Evolutionary conservation across 2,113 vertebrate genomes (phyloP), one percentile per base, ranked within the genome.

Genomic region (Mormyrus lacerda): DNA sequence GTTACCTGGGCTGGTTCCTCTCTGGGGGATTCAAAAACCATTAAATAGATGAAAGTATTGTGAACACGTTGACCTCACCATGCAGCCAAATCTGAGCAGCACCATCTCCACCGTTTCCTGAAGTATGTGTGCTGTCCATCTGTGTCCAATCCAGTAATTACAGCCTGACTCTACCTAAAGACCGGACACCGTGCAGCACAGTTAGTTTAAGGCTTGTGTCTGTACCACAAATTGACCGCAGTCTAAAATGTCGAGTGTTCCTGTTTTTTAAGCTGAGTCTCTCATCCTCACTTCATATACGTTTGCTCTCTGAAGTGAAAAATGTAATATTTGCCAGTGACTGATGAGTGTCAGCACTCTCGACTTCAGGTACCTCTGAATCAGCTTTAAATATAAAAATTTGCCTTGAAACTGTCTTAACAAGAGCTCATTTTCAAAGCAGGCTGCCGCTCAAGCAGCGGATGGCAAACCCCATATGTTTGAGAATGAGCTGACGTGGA

Each of bases 111-210:
- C 93, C 94, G 91, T 92, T 93, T 86, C 50, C 93, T 94, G 69
- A 96, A 97, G 96, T 94, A 94, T 95, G 73, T 79, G 95, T 93
- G 94, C 95, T 95, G 95, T 95, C 96, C 96, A 97, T 96, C 95
- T 97, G 96, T 96, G 95, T 97, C 96, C 97, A 97, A 97, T 97
- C 96, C 96, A 96, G 96, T 96, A 96, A 97, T 97, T 97, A 97
- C 89, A 96, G 95, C 94, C 94, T 95, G 95, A 95, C 96, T 96
- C 96, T 96, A 96, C 97, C 97, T 97, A 96, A 96, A 97, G 96
- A 96, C 97, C 96, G 73, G 73, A 96, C 96, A 94, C 95, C 94
- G 93, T 94, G 96, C 95, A 95, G 94, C 93, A 95, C 96, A 93
- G 95, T 95, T 94, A 95, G 88, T 94, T 95, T 93, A 93, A 95